Evolutionary conservation across 2,797 vertebrate genomes (phyloP).

Genomic region (Takifugu ocellatus): DNA sequence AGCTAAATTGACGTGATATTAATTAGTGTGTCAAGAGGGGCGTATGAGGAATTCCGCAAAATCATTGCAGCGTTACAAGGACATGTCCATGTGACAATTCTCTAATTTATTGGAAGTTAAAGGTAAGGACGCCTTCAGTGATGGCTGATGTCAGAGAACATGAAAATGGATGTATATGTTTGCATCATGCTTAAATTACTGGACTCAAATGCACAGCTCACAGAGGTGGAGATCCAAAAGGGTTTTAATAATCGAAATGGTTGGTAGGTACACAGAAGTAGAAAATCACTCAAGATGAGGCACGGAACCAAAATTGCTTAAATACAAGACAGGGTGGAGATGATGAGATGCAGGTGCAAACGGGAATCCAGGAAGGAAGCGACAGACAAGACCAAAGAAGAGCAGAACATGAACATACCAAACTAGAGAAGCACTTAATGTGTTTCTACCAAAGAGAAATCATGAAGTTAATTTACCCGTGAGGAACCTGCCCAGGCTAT

Average conservation of each 20-base stretch:
- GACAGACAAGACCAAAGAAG: too few species aligned
- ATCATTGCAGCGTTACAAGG: not conserved
- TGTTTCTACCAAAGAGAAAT: slow-evolving; percentile 38
- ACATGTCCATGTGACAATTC: slow-evolving; percentile 19
- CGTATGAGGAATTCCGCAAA: not conserved
- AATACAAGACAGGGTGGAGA: too few species aligned
- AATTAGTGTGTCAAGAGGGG: slow-evolving; percentile 17
- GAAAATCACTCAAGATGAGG: too few species aligned
- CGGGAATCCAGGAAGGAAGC: too few species aligned
- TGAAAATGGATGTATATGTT: slow-evolving; percentile 13
- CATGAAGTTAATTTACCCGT: slow-evolving; percentile 25
- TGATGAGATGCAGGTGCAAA: too few species aligned
- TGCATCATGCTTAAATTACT: slow-evolving; percentile 7
- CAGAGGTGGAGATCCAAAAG: too few species aligned
- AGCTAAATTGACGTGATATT: slow-evolving; percentile 18
- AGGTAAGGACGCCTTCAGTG: slow-evolving; percentile 20
- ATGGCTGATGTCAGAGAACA: slow-evolving; percentile 24
- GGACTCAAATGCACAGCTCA: too few species aligned
- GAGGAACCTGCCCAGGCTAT: slow-evolving; percentile 12
- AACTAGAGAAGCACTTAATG: slow-evolving; percentile 8
- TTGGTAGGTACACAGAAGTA: too few species aligned
- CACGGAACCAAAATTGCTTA: too few species aligned
- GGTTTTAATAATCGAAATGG: too few species aligned
- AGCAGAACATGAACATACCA: too few species aligned
- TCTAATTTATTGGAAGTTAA: slow-evolving; percentile 21